Evolutionary conservation across 2,888 invertebrate genomes (phyloP).

Genomic region (Augochlorella aurata): DNA sequence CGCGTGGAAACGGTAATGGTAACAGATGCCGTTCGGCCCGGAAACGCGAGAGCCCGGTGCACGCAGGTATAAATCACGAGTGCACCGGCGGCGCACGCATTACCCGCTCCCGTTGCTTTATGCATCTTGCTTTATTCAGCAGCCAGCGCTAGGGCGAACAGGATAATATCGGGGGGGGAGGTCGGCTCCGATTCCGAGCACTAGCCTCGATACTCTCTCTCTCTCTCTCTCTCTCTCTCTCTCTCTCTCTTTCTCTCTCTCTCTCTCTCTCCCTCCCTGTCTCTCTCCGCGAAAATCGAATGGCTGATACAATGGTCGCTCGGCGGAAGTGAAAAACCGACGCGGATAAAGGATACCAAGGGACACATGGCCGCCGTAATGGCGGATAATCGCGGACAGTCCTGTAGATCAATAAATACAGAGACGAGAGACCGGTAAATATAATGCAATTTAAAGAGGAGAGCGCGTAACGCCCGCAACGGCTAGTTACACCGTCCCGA

Average conservation of each 20-base stretch:
- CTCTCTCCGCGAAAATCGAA: conserved; percentile 22
- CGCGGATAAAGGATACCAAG: neutral
- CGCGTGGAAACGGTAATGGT: conserved; percentile 39
- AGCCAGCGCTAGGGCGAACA: conserved; percentile 11
- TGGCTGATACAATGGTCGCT: conserved; percentile 20
- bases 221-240: too few species aligned
- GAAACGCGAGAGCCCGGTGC: conserved; percentile 45
- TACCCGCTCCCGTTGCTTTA: conserved; percentile 43
- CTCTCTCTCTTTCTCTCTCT: too few species aligned
- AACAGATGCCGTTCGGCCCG: conserved; percentile 42
- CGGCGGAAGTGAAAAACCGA: too few species aligned
- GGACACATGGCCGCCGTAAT: neutral
- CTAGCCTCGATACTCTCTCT: conserved; percentile 21
- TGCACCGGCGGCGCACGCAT: conserved; percentile 46
- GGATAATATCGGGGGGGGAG: conserved; percentile 42
- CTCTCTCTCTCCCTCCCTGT: too few species aligned
- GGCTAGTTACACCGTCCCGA: too few species aligned
- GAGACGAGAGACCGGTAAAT: neutral
- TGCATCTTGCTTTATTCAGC: conserved; percentile 57
- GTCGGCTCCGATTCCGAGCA: conserved; percentile 16
- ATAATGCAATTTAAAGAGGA: conserved; percentile 6
- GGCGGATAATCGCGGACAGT: neutral
- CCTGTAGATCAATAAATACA: neutral
- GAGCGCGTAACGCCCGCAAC: neutral
- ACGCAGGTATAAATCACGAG: conserved; percentile 55